phyloP scores from a whole-genome alignment of 2,113 vertebrate genomes.

The Pitta sordida region DNA sequence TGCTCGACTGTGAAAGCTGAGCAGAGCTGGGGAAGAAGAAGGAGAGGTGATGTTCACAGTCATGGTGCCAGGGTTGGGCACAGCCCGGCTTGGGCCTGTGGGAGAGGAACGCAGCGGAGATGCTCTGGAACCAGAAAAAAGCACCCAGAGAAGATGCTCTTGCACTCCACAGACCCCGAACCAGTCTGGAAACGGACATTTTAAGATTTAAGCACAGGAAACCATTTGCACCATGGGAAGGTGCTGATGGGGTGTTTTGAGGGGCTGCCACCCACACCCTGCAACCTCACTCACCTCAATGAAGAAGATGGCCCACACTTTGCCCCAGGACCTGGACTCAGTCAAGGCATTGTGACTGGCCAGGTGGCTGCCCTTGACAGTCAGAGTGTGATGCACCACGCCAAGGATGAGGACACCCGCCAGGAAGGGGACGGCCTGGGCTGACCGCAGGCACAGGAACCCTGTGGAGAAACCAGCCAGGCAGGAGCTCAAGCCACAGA shows the following conservation, averaged over 20 bases:
- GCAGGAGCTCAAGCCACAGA: background rate
- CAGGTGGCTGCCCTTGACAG: constrained; percentile 88
- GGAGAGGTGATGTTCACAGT: background rate
- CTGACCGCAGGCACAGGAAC: constrained; percentile 82
- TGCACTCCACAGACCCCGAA: background rate
- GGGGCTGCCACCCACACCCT: background rate
- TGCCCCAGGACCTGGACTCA: constrained; percentile 78
- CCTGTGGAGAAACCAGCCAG: constrained; percentile 65
- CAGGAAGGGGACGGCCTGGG: constrained; percentile 66
- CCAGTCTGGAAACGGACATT: background rate
- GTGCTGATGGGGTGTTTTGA: background rate
- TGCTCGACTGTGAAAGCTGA: constrained; percentile 80
- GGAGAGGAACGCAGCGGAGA: background rate
- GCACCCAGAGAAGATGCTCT: background rate
- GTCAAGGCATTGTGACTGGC: constrained; percentile 86
- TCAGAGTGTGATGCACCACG: constrained; percentile 78
- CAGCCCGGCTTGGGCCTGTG: background rate
- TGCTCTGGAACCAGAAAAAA: background rate
- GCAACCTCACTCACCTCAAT: constrained; percentile 79
- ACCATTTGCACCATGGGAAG: background rate
- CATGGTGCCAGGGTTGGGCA: too few relatives aligned
- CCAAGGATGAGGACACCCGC: constrained; percentile 80
- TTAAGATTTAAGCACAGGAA: background rate
- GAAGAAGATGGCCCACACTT: constrained; percentile 88
- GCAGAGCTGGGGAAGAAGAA: constrained; percentile 77